Evolutionary conservation across 2,888 invertebrate genomes (phyloP), one percentile per base, ranked within the genome.

Genomic region (Deilephila elpenor): DNA sequence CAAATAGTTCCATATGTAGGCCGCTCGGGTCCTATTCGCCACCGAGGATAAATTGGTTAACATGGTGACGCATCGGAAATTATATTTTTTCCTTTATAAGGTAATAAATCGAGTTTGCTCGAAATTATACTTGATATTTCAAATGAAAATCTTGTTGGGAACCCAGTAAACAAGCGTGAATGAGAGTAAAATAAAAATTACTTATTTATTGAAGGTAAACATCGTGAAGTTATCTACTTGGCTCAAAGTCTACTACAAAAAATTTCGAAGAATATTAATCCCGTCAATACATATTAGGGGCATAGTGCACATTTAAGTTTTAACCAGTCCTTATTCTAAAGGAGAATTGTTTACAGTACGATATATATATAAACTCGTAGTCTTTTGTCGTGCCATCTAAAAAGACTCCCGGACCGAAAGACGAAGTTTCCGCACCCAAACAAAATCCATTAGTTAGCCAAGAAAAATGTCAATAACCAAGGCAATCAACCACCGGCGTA

Each of bases 1-100:
- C 81, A 84, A 83, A 84, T 80, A 83, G 81, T 83, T 81, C 79
- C 76, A 82, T 81, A 84, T 80, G 80, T 83, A 82, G 78, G 59
- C 32, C 74, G 59, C 77, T 75, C n/a, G 81, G 81, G 79, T 81
- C 84, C 78, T 81, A 77, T 83, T 79, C 79, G 53, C 70, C 70
- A 67, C 73, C 56, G 60, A 53, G 71, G 79, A 76, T 83, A 83
- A 82, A 82, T 82, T 81, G 82, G 81, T 82, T 82, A 83, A 82
- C 78, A 78, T 76, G 74, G 78, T 81, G 79, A 78, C 78, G 79
- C 76, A 20, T 79, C 78, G 75, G 78, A 83, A 79, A 83, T 83
- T 81, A 79, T 82, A 6, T 44, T 17, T 79, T 79, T 82, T 60
- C 56, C 59, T 34, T 29, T 34, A 44, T 59, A 72, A 71, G 44